Evolutionary conservation across 2,113 vertebrate genomes (phyloP).

Genomic region (Caloenas nicobarica): DNA sequence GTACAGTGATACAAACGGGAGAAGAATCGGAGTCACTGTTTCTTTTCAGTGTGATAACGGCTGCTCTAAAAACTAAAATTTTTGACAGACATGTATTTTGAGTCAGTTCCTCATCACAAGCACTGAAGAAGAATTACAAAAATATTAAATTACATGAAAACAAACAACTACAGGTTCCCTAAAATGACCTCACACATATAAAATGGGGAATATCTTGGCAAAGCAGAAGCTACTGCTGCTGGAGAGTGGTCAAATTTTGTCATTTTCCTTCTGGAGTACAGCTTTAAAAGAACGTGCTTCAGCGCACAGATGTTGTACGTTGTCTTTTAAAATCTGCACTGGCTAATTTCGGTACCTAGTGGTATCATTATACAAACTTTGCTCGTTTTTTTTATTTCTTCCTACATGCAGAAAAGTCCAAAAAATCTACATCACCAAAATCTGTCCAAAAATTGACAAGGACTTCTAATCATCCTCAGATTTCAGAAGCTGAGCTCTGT

Average conservation of each 20-base stretch:
- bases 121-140: background rate
- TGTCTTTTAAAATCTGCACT: slow-evolving; percentile 65
- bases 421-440: background rate
- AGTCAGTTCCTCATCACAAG: background rate
- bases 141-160: slow-evolving; percentile 29
- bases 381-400: background rate
- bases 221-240: slow-evolving; percentile 56
- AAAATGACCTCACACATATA: slow-evolving; percentile 44
- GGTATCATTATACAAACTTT: slow-evolving; percentile 52
- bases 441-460: background rate
- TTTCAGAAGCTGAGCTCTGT: background rate
- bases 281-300: slow-evolving; percentile 60
- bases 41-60: slow-evolving; percentile 16
- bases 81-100: background rate
- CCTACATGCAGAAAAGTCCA: background rate
- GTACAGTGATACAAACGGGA: background rate
- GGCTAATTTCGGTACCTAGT: slow-evolving; percentile 60
- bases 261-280: slow-evolving; percentile 61
- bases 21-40: slow-evolving; percentile 3
- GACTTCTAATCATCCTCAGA: background rate
- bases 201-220: slow-evolving; percentile 56
- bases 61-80: background rate
- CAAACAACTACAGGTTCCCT: slow-evolving; percentile 29
- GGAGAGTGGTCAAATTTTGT: slow-evolving; percentile 68
- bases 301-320: slow-evolving; percentile 59